Base-by-base conservation (phyloP, 2,888 invertebrate genomes). In the Amblyjoppa proteus region DNA sequence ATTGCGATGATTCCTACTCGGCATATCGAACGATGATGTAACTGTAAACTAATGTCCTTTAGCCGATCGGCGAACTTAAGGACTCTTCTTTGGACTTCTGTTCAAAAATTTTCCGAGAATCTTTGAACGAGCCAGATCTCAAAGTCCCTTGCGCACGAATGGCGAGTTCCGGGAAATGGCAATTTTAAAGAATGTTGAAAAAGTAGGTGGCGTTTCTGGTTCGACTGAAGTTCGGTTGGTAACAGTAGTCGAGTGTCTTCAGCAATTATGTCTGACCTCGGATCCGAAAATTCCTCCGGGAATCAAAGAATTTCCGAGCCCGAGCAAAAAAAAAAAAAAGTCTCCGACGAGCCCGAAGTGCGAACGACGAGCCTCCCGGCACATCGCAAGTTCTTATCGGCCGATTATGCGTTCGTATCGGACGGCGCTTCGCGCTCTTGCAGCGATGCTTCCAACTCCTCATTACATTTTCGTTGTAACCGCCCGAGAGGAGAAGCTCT, bases 121-220 rank as follows among this genome's bases (percentile, higher is more conserved):
- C 28, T 28, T 58, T 3, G 58, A 45, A 45, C 45, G 45, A 45
- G 45, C 45, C 16, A 13, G 16, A 45, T 45, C 51, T 56, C 69
- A 31, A 79, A 74, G 61, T 61, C 68, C 41, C 69, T 74, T 66
- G 61, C n/a, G 38, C 74, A 71, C 76, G 84, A 71, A 53, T 76
- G 28, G 38, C 53, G 51, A 81, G 76, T 84, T 84, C 84, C 76
- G 51, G 77, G 82, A 82, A 82, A 45, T 41, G 31, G 41, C 70
- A 41, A 51, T 20, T 25, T 41, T 9, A 41, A 9, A 9, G 49
- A 64, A 61, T 6, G n/a, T 7, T 16, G 38, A 25, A 69, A 66
- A 75, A 77, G 56, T 64, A 49, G 56, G 64, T 58, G 45, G 41
- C 11, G 41, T 41, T 41, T 41, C 41, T 41, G 41, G 41, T 9